Evolutionary conservation across 2,797 vertebrate species (phyloP), one percentile per base, ranked within the genome.

Genomic region (Paedocypris micromegethes): DNA sequence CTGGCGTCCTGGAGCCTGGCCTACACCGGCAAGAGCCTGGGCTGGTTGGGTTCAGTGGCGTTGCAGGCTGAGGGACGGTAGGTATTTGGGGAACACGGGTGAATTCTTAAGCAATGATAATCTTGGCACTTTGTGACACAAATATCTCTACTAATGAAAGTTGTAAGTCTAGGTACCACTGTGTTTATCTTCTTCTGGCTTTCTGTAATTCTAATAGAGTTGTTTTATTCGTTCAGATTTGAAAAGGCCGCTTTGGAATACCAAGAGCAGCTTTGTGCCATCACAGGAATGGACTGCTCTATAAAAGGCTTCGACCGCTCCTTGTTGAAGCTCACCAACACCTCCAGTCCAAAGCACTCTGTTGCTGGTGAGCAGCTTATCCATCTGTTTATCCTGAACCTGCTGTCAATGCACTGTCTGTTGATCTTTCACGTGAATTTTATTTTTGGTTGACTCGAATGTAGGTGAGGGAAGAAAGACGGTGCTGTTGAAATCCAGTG

Each of bases 11-110:
- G 97, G 97, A 94, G 91, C 39, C 88, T 90, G 62, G 82, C 87
- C n/a, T 81, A 89, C 67, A 84, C 89, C 53, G 94, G 95, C 23
- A 93, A 87, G 83, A 93, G 88, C 61, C 88, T 98, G 65, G 83
- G 87, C 57, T 99, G 97, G 97, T 88, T 99, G 78, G 89, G 86
- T 9, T 93, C 95, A 0, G 95, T 98, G 0, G 94, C 94, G 48
- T 87, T 94, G 7, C 97, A 99, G 82, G 95, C 97, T 6, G 96
- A 97, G 81, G 97, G 97, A 61, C 87, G 94, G 97, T 98, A 82
- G 84, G 87, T 74, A 62, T 3, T 53, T 47, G 5, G 49, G 54
- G 5, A 54, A 23, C 45, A 23, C 23, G 23, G 23, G 23, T 23
- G 23, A 23, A 23, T 23, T 23, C 23, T 23, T 23, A 23, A 23